Conservation (phyloP, 2,888 invertebrate species). For the Drosophila dives region DNA sequence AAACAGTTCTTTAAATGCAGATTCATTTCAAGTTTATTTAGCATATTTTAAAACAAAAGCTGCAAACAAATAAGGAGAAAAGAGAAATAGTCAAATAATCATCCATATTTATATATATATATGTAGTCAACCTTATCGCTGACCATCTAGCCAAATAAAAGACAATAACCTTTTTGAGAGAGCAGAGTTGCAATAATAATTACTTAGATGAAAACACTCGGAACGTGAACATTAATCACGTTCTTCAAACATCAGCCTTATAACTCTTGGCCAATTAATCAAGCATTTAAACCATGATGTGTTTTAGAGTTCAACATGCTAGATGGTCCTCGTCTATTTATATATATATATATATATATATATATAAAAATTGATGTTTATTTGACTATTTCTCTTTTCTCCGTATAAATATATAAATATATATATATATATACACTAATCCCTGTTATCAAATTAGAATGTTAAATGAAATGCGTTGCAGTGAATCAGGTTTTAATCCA, state of each 20-base stretch:
- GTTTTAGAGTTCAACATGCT: constrained; percentile 20
- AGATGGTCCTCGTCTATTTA: constrained; percentile 4
- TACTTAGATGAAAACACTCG: background rate
- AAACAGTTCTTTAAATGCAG: constrained; percentile 36
- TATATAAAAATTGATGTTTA: too few relatives aligned
- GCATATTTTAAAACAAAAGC: constrained; percentile 42
- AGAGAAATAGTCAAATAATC: constrained; percentile 9
- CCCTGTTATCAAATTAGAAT: constrained; percentile 10
- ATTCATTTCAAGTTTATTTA: constrained; percentile 59
- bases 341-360: background rate
- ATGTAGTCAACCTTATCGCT: constrained; percentile 15
- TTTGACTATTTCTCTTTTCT: too few relatives aligned
- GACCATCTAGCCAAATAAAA: constrained; percentile 19
- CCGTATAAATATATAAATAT: background rate
- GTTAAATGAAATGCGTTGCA: constrained; percentile 10
- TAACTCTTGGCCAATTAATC: constrained; percentile 25
- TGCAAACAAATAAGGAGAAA: constrained; percentile 45
- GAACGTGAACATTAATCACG: constrained; percentile 11
- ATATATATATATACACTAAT: background rate
- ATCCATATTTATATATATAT: constrained; percentile 7
- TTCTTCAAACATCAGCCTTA: constrained; percentile 16
- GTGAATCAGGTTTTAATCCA: constrained; percentile 48
- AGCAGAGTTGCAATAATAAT: background rate
- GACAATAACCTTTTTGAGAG: constrained; percentile 46
- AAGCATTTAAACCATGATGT: constrained; percentile 11